Conservation (phyloP, 2,797 vertebrate genomes). For the Microchirus variegatus region DNA sequence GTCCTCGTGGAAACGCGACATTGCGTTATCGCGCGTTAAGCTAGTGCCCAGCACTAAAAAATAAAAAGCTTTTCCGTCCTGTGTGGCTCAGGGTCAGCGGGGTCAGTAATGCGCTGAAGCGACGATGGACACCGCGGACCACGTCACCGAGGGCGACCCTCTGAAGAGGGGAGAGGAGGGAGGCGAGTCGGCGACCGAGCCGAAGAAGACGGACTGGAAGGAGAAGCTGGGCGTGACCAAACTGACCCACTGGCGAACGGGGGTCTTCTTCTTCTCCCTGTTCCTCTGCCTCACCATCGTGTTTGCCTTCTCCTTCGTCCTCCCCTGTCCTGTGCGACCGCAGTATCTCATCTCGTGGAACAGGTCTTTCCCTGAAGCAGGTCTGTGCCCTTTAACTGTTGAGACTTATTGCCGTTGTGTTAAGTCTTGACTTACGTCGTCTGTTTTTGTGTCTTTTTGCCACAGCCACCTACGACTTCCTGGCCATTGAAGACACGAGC, state of each 20-base stretch:
- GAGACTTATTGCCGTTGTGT: no score
- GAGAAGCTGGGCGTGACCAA: slow-evolving; percentile 69
- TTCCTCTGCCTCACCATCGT: slow-evolving; percentile 89
- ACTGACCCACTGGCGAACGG: slow-evolving; percentile 87
- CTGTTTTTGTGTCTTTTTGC: not conserved
- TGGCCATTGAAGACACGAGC: slow-evolving; percentile 81
- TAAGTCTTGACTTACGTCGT: not conserved
- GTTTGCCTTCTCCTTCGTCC: slow-evolving; percentile 94
- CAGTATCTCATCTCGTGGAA: slow-evolving; percentile 84
- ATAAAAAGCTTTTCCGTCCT: no score
- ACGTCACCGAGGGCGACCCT: slow-evolving; percentile 85
- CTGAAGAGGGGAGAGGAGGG: slow-evolving; percentile 83
- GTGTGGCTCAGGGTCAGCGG: slow-evolving; percentile 26
- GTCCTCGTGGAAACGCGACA: no score
- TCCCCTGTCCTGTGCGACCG: slow-evolving; percentile 91
- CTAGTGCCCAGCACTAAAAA: no score
- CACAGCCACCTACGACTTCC: slow-evolving; percentile 86
- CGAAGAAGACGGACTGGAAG: slow-evolving; percentile 55
- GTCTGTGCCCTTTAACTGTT: slow-evolving; percentile 67
- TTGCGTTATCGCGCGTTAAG: no score
- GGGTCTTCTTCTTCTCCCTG: slow-evolving; percentile 88
- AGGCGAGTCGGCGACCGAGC: slow-evolving; percentile 45
- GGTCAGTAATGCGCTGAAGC: slow-evolving; percentile 54
- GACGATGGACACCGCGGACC: slow-evolving; percentile 81
- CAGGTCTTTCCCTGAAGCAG: slow-evolving; percentile 73